These are phyloP conservation scores for Catagonus wagneri DNA, from an alignment of 2,113 vertebrate genomes.

Conservation along the genomic window DNA sequence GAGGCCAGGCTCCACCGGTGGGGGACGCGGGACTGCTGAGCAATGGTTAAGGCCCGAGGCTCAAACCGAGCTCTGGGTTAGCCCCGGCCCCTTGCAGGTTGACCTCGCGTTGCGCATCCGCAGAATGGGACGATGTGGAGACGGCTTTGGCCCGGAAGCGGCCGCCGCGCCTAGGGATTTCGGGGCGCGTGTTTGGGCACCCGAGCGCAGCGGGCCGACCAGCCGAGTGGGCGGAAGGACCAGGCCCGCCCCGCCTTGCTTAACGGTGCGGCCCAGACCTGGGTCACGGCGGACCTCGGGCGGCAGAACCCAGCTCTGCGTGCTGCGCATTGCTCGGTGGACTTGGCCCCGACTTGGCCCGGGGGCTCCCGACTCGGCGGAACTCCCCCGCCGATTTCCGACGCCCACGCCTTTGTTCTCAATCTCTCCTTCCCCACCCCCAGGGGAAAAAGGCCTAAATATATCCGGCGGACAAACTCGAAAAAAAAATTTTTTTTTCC, in stretches of 20 bases:
- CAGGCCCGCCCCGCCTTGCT: no score
- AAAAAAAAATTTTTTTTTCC: neutral
- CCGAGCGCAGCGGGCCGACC: neutral
- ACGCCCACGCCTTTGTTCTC: slow-evolving; percentile 3
- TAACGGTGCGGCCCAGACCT: neutral
- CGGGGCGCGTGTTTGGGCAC: neutral
- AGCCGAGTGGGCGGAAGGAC: fast-evolving
- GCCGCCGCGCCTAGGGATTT: neutral
- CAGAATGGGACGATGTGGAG: neutral
- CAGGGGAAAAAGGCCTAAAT: neutral
- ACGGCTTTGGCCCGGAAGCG: neutral
- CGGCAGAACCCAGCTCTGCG: fast-evolving
- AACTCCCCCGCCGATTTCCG: slow-evolving; percentile 19
- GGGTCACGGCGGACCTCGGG: neutral
- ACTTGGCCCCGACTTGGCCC: neutral
- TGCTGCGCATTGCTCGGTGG: neutral
- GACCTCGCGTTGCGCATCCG: neutral
- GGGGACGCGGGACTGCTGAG: neutral
- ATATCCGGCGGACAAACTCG: neutral
- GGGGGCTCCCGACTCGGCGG: neutral
- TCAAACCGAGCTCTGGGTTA: neutral
- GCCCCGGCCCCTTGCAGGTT: neutral
- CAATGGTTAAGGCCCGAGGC: neutral
- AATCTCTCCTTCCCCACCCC: neutral
- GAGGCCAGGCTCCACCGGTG: neutral